These are phyloP conservation scores for Sebastes flavidus DNA, from an alignment of 2,797 vertebrate species.

Conservation along the genomic window DNA sequence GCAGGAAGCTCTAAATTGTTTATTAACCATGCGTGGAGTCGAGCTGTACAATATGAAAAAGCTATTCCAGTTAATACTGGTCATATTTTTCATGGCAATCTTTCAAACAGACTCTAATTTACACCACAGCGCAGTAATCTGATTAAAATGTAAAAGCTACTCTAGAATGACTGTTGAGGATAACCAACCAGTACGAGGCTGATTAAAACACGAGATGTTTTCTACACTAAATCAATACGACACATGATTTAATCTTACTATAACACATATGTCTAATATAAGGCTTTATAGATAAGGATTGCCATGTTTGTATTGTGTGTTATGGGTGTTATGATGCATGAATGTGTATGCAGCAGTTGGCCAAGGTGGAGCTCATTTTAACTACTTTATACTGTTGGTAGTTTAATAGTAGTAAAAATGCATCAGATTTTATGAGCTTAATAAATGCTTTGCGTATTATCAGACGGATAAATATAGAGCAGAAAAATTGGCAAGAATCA, in stretches of 20 bases:
- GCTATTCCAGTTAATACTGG: neutral
- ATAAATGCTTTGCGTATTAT: neutral
- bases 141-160: neutral
- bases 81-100: neutral
- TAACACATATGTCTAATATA: neutral
- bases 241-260: neutral
- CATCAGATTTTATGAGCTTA: neutral
- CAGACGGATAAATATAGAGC: neutral
- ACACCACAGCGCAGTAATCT: neutral
- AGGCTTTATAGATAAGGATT: neutral
- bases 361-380: neutral
- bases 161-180: neutral
- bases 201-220: neutral
- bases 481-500: neutral
- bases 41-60: neutral
- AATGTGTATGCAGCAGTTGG: neutral
- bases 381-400: neutral
- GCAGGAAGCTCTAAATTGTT: slow-evolving; percentile 25
- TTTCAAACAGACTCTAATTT: neutral
- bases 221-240: neutral
- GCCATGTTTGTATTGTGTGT: neutral
- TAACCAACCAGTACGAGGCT: neutral
- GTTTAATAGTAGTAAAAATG: too few relatives aligned
- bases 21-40: slow-evolving; percentile 13
- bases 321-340: neutral